These are phyloP conservation scores for Malurus splendens DNA, from an alignment of 2,797 vertebrate species.

Conservation along the genomic window DNA sequence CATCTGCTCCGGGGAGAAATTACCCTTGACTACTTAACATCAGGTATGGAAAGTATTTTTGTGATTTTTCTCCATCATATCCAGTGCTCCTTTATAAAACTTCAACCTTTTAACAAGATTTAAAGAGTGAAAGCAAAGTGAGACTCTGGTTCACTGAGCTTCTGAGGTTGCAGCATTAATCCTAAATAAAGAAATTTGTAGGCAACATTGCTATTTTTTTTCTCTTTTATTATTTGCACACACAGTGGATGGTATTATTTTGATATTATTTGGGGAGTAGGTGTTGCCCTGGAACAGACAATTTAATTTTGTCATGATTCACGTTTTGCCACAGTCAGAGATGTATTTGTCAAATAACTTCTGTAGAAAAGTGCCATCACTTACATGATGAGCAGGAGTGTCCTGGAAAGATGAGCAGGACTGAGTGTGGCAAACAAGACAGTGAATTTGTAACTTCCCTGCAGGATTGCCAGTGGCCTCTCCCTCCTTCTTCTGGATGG, in stretches of 20 bases:
- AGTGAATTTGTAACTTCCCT: background rate
- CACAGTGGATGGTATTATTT: background rate
- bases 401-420: background rate
- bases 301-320: background rate
- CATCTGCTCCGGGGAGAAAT: background rate
- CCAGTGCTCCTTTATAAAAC: background rate
- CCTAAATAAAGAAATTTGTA: background rate
- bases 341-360: background rate
- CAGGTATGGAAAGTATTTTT: background rate
- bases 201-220: background rate
- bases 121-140: background rate
- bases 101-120: background rate
- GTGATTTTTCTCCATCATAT: background rate
- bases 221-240: background rate
- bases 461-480: background rate
- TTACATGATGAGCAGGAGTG: background rate
- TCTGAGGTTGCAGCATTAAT: background rate
- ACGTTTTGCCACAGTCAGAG: background rate
- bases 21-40: background rate
- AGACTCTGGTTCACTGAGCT: background rate
- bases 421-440: background rate
- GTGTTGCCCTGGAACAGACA: background rate
- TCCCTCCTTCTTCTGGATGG: background rate
- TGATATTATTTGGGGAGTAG: background rate
- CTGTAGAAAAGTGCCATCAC: background rate